Conservation (phyloP, 2,113 vertebrate genomes). For the Ceyx cyanopectus region DNA sequence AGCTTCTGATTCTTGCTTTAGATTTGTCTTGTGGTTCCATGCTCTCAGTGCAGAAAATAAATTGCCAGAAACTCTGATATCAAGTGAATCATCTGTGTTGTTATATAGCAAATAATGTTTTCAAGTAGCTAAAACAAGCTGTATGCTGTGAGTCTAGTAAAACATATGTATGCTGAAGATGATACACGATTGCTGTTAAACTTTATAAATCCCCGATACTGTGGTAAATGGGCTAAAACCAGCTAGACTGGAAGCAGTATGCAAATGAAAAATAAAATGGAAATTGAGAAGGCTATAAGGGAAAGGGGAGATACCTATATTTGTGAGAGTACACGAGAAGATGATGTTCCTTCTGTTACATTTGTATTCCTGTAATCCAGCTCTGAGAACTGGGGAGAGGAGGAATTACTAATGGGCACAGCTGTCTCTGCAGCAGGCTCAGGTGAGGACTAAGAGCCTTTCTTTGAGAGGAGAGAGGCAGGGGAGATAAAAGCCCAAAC, state of each 20-base stretch:
- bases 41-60: neutral
- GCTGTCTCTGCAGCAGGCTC: neutral
- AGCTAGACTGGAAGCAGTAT: slow-evolving; percentile 27
- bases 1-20: neutral
- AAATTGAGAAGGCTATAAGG: slow-evolving; percentile 11
- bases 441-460: neutral
- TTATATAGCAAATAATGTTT: slow-evolving; percentile 3
- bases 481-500: neutral
- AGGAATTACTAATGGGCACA: neutral
- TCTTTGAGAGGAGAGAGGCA: neutral
- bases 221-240: slow-evolving; percentile 52
- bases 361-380: neutral
- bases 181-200: slow-evolving; percentile 44
- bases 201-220: slow-evolving; percentile 42
- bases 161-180: neutral
- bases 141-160: neutral
- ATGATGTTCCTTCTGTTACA: neutral
- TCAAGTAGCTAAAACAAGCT: slow-evolving; percentile 14
- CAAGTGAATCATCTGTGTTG: slow-evolving; percentile 20
- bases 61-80: neutral
- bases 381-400: neutral
- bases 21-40: neutral
- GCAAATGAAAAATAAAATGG: slow-evolving; percentile 32
- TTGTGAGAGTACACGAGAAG: neutral
- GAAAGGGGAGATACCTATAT: neutral